Evolutionary conservation across 2,113 vertebrate genomes (phyloP).

Genomic region (Sinocyclocheilus anophthalmus): DNA sequence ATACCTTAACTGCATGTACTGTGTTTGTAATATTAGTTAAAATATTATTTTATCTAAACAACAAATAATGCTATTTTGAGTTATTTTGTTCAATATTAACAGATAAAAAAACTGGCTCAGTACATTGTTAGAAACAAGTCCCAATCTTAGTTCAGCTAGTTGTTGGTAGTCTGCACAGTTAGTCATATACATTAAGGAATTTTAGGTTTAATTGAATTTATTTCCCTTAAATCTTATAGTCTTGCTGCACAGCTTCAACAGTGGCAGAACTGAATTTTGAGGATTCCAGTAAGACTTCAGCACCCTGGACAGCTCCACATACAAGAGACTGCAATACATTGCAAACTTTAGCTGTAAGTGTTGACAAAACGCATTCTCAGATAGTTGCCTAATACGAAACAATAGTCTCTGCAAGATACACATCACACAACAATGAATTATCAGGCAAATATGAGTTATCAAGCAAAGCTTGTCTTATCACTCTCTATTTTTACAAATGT

Average conservation of each 20-base stretch:
- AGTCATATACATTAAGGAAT: neutral
- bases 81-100: neutral
- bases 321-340: neutral
- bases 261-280: neutral
- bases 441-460: neutral
- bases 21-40: neutral
- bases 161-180: neutral
- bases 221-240: neutral
- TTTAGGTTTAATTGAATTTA: neutral
- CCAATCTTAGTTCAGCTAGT: neutral
- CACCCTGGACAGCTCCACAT: slow-evolving; percentile 53
- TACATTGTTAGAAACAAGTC: neutral
- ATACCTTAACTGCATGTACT: neutral
- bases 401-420: neutral
- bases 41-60: neutral
- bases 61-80: neutral
- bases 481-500: neutral
- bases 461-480: neutral
- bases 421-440: neutral
- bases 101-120: neutral
- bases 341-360: neutral
- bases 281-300: slow-evolving; percentile 45
- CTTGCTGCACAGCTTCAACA: neutral
- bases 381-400: neutral
- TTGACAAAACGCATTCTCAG: neutral